Conservation (phyloP, 2,888 invertebrate genomes). For the Dyspetes luteomarginatus region DNA sequence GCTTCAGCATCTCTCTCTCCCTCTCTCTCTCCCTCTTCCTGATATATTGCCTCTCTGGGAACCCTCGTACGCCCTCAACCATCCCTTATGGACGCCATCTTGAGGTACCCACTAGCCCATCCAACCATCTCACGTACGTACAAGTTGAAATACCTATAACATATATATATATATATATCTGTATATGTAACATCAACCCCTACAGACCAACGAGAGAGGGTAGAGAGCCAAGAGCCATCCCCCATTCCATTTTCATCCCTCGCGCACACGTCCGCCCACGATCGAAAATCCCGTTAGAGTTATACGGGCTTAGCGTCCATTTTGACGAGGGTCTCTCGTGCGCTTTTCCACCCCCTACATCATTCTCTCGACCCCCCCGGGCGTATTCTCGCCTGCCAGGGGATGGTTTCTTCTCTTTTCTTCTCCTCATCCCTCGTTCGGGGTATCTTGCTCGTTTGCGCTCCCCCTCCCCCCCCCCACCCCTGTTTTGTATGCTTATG, state of each 20-base stretch:
- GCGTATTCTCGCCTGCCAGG: slow-evolving; percentile 57
- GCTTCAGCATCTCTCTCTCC: slow-evolving; percentile 49
- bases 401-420: slow-evolving; percentile 43
- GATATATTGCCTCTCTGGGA: slow-evolving; percentile 82
- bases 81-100: slow-evolving; percentile 83
- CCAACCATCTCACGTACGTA: slow-evolving; percentile 58
- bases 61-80: slow-evolving; percentile 81
- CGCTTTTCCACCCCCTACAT: slow-evolving; percentile 55
- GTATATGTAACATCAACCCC: slow-evolving; percentile 14
- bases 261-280: slow-evolving; percentile 81
- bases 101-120: slow-evolving; percentile 80
- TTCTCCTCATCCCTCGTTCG: slow-evolving; percentile 36
- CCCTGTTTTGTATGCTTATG: slow-evolving; percentile 4
- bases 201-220: slow-evolving; percentile 8
- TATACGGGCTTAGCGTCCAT: slow-evolving; percentile 83
- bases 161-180: slow-evolving; percentile 7
- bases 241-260: slow-evolving; percentile 68
- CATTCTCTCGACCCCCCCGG: slow-evolving; percentile 63
- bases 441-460: slow-evolving; percentile 42
- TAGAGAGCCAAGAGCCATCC: slow-evolving; percentile 55
- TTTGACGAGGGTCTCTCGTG: slow-evolving; percentile 79
- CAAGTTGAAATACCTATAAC: slow-evolving; percentile 11
- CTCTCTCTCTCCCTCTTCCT: slow-evolving; percentile 70
- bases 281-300: slow-evolving; percentile 83
- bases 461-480: slow-evolving; percentile 11